Conservation (phyloP, 2,888 invertebrate genomes). For the Fragum sueziense region DNA sequence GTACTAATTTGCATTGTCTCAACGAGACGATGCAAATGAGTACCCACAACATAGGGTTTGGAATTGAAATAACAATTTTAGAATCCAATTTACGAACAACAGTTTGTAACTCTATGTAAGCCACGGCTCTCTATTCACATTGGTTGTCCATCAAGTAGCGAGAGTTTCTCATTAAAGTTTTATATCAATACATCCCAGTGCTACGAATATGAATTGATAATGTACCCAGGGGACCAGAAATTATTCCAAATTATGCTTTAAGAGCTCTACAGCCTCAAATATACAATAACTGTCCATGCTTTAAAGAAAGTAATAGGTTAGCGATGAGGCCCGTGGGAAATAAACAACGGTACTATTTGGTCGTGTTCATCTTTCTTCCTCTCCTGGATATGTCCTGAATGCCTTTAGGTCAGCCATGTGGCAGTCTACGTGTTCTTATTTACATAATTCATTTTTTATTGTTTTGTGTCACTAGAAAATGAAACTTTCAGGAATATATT, state of each 20-base stretch:
- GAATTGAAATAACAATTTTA: no score
- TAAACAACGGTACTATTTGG: constrained; percentile 20
- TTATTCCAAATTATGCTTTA: constrained; percentile 53
- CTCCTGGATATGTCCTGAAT: background rate
- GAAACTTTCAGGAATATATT: no score
- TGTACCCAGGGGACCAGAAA: constrained; percentile 46
- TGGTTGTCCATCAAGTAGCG: constrained; percentile 45
- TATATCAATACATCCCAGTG: constrained; percentile 29
- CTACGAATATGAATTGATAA: constrained; percentile 47
- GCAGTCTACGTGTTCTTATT: constrained; percentile 8
- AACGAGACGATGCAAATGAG: no score
- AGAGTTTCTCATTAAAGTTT: constrained; percentile 57
- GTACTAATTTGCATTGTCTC: no score
- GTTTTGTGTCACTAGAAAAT: no score
- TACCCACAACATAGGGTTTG: no score
- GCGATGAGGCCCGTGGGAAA: constrained; percentile 52
- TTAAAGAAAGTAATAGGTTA: constrained; percentile 55
- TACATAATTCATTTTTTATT: no score
- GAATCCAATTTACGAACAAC: no score
- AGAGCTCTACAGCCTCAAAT: constrained; percentile 51
- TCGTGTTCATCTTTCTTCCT: background rate
- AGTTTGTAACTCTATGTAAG: no score
- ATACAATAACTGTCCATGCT: constrained; percentile 58
- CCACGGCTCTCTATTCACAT: constrained; percentile 22
- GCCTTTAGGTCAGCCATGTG: constrained; percentile 22